Base-by-base conservation (phyloP, 2,888 invertebrate species). In the Conus canariensis region DNA sequence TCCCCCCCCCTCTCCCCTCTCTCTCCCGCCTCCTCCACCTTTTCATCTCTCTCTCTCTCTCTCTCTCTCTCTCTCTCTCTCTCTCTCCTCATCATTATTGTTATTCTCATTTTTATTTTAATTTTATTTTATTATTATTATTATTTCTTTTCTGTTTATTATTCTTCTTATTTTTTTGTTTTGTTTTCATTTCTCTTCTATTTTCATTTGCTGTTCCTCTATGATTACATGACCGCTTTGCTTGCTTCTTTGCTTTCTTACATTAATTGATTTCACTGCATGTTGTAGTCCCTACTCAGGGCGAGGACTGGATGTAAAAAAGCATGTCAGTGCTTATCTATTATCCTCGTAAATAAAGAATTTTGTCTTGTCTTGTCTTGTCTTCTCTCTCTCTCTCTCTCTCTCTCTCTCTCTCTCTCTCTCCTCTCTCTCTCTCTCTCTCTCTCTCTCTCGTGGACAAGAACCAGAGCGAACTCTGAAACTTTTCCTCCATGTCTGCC, bases 141-240 rank as follows among this genome's bases (percentile, higher is more conserved):
- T 25, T 87, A 83, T 83, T 58, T 91, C 25, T 12, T 74, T n/a
- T n/a, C n/a, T n/a, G n/a, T n/a, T n/a, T n/a, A n/a, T n/a, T n/a
- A n/a, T n/a, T n/a, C n/a, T n/a, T 74, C 74, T 74, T 16, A 2
- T 25, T 25, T 25, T 25, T 74, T 25, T 25, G 8, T 85, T 85
- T 45, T 88, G 56, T 83, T 70, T 56, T 60, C 22, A 25, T 85
- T 25, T 74, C n/a, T n/a, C n/a, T n/a, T n/a, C n/a, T n/a, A n/a
- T n/a, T n/a, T n/a, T n/a, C n/a, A n/a, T n/a, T n/a, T n/a, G n/a
- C n/a, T n/a, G n/a, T n/a, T n/a, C n/a, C n/a, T n/a, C n/a, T n/a
- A n/a, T n/a, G n/a, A n/a, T n/a, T n/a, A n/a, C n/a, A n/a, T n/a
- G n/a, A n/a, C n/a, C n/a, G n/a, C n/a, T n/a, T n/a, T n/a, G n/a